Base-by-base conservation (phyloP, 2,888 invertebrate genomes). In the Latrodectus elegans region DNA sequence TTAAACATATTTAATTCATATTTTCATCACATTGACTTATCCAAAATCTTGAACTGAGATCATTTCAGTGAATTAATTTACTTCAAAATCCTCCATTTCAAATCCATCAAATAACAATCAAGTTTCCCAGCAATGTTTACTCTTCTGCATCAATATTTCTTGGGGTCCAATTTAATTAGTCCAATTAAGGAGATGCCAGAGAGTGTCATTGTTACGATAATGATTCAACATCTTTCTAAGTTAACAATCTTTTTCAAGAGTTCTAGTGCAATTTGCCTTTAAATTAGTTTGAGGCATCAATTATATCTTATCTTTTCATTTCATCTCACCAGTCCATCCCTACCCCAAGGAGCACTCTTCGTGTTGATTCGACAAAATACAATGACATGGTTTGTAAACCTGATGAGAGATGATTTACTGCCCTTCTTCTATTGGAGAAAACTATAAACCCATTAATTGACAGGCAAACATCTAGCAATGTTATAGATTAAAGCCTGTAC, bases 291-390 rank as follows among this genome's bases (percentile, higher is more conserved):
- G 73, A 64, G 15, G 80, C 75, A 70, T 79, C 74, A 75, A 84
- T 85, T 85, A 85, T 85, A 72, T 80, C 72, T 65, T 81, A 76
- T 77, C 86, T 81, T 2, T 55, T n/a, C n/a, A n/a, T n/a, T n/a
- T n/a, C n/a, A n/a, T n/a, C n/a, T 15, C 78, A 68, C 75, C 82
- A 67, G 55, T 74, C 67, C 72, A 38, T 64, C 60, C 51, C 68
- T 72, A 51, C 10, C 38, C 22, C 49, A 64, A 68, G 70, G 38
- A 55, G 82, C 70, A 70, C 75, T 75, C 75, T 26, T 67, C 86
- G 76, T 86, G 86, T 86, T 86, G 86, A 81, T 86, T 76, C 76
- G 68, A 77, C 87, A 87, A 67, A 81, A 87, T 72, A 87, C 81
- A 86, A 86, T 78, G 82, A 76, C 76, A 76, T 71, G 38, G 68